Conservation (phyloP, 1,140 invertebrate genomes). For the Archegozetes longisetosus region DNA sequence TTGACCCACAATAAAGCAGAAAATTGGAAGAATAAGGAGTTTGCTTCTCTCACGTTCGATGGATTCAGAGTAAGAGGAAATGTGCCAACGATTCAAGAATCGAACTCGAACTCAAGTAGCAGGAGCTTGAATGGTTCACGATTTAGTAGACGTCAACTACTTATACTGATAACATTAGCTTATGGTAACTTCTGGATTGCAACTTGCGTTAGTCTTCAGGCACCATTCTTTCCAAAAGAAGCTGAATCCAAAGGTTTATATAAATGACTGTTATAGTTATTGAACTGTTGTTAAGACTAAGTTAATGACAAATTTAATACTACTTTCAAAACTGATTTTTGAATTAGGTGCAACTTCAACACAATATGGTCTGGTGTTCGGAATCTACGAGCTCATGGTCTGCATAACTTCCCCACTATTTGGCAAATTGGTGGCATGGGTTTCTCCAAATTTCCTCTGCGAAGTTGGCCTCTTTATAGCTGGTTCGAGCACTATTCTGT, state of each 20-base stretch:
- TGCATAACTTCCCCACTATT: slow-evolving; percentile 74
- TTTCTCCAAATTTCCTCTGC: slow-evolving; percentile 56
- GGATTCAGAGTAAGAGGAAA: neutral
- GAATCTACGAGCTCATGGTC: slow-evolving; percentile 77
- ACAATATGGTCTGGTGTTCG: slow-evolving; percentile 80
- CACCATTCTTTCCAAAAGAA: slow-evolving; percentile 28
- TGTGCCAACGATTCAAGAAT: neutral
- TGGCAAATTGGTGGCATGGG: slow-evolving; percentile 48
- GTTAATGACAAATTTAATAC: too few species aligned
- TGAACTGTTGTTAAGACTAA: too few species aligned
- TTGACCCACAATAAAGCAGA: neutral
- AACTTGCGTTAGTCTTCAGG: slow-evolving; percentile 25
- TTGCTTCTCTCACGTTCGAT: neutral
- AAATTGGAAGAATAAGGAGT: too few species aligned
- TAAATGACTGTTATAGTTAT: neutral
- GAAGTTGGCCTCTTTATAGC: slow-evolving; percentile 71
- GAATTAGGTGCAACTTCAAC: slow-evolving; percentile 52
- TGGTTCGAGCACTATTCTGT: slow-evolving; percentile 46
- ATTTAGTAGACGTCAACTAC: slow-evolving; percentile 1
- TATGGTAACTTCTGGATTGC: slow-evolving; percentile 26
- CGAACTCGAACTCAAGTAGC: neutral
- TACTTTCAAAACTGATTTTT: too few species aligned
- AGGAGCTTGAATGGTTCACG: neutral
- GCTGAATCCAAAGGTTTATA: slow-evolving; percentile 35
- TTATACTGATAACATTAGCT: slow-evolving; percentile 1